Evolutionary conservation across 2,888 invertebrate genomes (phyloP).

Genomic region (Formica aserva): DNA sequence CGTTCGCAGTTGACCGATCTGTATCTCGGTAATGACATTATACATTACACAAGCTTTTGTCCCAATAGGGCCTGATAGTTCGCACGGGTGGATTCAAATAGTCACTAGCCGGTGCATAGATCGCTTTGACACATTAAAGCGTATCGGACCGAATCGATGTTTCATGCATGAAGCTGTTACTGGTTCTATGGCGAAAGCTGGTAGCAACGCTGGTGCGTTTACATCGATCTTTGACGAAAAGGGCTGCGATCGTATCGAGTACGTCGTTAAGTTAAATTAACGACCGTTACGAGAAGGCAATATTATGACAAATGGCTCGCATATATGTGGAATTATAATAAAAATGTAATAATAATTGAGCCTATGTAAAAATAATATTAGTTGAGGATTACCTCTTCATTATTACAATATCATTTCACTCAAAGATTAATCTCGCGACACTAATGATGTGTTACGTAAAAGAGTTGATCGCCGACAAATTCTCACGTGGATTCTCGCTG

Average conservation of each 20-base stretch:
- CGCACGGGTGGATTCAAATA: slow-evolving; percentile 25
- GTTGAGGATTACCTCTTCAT: neutral
- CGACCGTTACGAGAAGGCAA: neutral
- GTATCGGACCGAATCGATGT: slow-evolving; percentile 47
- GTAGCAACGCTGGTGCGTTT: neutral
- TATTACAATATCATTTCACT: neutral
- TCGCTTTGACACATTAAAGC: slow-evolving; percentile 50
- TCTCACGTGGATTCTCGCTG: slow-evolving; percentile 19
- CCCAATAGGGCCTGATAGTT: slow-evolving; percentile 29
- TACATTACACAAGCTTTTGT: slow-evolving; percentile 31
- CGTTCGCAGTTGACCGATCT: slow-evolving; percentile 18
- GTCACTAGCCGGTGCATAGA: slow-evolving; percentile 6
- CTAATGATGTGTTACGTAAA: slow-evolving; percentile 39
- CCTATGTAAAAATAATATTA: neutral
- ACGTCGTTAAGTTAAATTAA: slow-evolving; percentile 2
- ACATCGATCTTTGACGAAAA: slow-evolving; percentile 13
- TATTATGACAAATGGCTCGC: neutral
- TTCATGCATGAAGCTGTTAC: slow-evolving; percentile 46
- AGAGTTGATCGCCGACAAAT: slow-evolving; percentile 23
- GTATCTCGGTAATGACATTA: slow-evolving; percentile 40
- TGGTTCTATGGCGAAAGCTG: neutral
- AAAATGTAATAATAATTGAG: neutral
- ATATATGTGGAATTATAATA: neutral
- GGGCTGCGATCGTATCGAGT: slow-evolving; percentile 6
- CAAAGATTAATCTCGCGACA: slow-evolving; percentile 7